Conservation (phyloP, 2,888 invertebrate species). For the Augiades crinisus region DNA sequence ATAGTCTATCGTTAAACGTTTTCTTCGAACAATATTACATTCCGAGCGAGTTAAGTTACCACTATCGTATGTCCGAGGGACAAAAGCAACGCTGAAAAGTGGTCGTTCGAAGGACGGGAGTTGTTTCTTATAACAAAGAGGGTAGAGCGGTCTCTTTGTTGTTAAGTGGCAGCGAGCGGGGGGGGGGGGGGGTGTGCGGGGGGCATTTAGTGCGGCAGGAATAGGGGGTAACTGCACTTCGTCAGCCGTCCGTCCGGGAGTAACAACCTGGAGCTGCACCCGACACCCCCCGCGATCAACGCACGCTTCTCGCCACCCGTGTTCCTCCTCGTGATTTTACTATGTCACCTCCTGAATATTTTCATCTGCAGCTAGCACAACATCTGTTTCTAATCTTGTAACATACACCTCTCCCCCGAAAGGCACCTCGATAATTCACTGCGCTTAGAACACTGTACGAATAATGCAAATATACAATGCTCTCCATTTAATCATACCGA, state of each 20-base stretch:
- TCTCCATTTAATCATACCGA: neutral
- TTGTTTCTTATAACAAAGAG: slow-evolving; percentile 78
- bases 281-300: slow-evolving; percentile 42
- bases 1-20: neutral
- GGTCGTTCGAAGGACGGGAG: slow-evolving; percentile 58
- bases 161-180: slow-evolving; percentile 72
- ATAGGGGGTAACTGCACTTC: slow-evolving; percentile 77
- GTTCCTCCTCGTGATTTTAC: slow-evolving; percentile 28
- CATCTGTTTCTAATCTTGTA: neutral
- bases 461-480: slow-evolving; percentile 2
- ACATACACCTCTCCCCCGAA: neutral
- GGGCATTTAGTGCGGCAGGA: slow-evolving; percentile 72
- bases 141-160: slow-evolving; percentile 77
- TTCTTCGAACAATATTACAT: neutral
- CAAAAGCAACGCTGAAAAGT: slow-evolving; percentile 63
- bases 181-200: slow-evolving; percentile 49
- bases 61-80: slow-evolving; percentile 45
- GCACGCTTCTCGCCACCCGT: slow-evolving; percentile 37
- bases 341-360: slow-evolving; percentile 36
- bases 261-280: slow-evolving; percentile 66
- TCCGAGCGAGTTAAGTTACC: slow-evolving; percentile 27
- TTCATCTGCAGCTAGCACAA: slow-evolving; percentile 1
- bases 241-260: slow-evolving; percentile 74
- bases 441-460: neutral
- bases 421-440: neutral